Evolutionary conservation across 2,888 invertebrate species (phyloP).

Genomic region (Bombyx huttoni): DNA sequence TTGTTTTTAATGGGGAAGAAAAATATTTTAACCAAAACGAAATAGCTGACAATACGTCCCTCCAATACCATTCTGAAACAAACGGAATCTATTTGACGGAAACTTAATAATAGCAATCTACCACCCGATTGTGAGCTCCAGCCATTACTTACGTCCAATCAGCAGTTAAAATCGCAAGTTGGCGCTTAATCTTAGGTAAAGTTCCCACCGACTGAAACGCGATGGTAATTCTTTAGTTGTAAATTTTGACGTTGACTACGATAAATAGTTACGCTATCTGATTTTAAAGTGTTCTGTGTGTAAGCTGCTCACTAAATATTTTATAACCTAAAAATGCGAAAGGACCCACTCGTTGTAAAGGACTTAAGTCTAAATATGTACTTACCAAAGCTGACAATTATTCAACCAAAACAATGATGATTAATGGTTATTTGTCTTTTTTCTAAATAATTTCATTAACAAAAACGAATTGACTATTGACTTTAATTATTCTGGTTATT

Average conservation of each 20-base stretch:
- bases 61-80: not conserved
- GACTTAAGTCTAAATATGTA: no score
- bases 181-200: slow-evolving; percentile 17
- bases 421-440: no score
- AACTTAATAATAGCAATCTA: slow-evolving; percentile 1
- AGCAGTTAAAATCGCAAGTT: slow-evolving; percentile 22
- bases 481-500: no score
- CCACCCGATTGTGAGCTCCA: slow-evolving; percentile 7
- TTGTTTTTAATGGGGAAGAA: slow-evolving; percentile 1
- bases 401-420: no score
- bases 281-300: not conserved
- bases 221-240: not conserved
- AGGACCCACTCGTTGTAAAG: no score
- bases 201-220: not conserved
- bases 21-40: no score
- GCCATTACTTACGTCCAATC: slow-evolving; percentile 13
- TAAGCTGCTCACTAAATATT: no score
- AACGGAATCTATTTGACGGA: not conserved
- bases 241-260: not conserved
- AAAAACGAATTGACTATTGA: no score
- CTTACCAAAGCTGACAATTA: no score
- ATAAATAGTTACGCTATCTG: not conserved
- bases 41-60: not conserved
- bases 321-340: no score
- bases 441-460: no score